Base-by-base conservation (phyloP, 2,888 invertebrate genomes). In the Thumatha senex region DNA sequence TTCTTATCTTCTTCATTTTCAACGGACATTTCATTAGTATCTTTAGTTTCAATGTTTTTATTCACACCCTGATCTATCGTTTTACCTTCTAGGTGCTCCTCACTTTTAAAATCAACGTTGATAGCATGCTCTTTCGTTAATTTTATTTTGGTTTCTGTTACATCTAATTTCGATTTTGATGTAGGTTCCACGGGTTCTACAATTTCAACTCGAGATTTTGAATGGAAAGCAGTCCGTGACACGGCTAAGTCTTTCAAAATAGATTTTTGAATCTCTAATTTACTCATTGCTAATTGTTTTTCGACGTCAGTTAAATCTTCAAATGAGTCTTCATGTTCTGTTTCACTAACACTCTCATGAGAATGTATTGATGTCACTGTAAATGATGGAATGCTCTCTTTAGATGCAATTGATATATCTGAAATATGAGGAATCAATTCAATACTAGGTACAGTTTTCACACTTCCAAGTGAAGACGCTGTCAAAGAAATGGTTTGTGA, bases 361-460 rank as follows among this genome's bases (percentile, higher is more conserved):
- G 88, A 86, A 54, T 82, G 77, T 0, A 78, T 68, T 0, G 89
- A 88, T 1, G 84, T 80, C 0, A 81, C 67, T 53, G 53, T 59
- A 40, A 89, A 89, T 10, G 91, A 90, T 30, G 72, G 75, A 1
- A 86, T 40, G 62, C 90, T 91, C 4, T 82, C 84, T 65, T 80
- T 84, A 1, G 67, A 58, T n/a, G 54, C 52, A 0, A 79, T 11
- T 1, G 67, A 68, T 14, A 56, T 59, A 30, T 70, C 67, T 11
- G 79, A 76, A 7, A 67, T 58, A 10, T 63, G 56, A 5, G 87
- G 82, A 7, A 89, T 48, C 0, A 90, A 50, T 49, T 76, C 58
- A 12, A 86, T 41, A 52, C 89, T 89, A 0, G 90, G 91, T 11
- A 91, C 66, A 0, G 90, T 90, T 46, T 77, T 80, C 0, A 91